Evolutionary conservation across 2,797 vertebrate species (phyloP).

Genomic region (Phrynocephalus forsythii): DNA sequence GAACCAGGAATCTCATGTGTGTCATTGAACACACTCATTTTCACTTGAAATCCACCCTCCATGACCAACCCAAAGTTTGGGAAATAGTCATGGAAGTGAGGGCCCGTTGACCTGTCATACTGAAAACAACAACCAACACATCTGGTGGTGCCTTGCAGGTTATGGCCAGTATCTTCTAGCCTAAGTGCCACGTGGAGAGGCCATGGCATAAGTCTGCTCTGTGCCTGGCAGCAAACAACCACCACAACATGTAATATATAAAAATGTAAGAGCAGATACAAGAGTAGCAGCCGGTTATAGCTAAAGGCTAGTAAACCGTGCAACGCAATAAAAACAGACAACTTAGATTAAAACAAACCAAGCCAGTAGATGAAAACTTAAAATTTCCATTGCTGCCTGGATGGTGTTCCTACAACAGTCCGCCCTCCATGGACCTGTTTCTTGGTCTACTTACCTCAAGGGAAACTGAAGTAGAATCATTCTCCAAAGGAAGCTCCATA

Average conservation of each 20-base stretch:
- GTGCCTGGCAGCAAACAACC: not conserved
- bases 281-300: not conserved
- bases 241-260: not conserved
- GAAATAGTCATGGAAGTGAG: no score
- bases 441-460: not conserved
- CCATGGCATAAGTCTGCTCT: not conserved
- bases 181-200: no score
- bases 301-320: not conserved
- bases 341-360: not conserved
- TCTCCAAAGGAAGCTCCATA: not conserved
- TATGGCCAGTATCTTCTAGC: no score
- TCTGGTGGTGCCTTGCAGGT: no score
- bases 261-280: not conserved
- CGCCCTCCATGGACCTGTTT: not conserved
- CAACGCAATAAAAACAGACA: not conserved
- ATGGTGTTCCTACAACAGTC: not conserved
- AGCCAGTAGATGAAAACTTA: not conserved
- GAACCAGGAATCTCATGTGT: not conserved
- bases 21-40: no score
- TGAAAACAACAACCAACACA: no score
- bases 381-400: not conserved
- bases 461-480: not conserved
- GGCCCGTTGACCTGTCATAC: no score
- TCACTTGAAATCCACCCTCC: no score
- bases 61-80: no score